Conservation (phyloP, 2,888 invertebrate genomes). For the Diaprepes abbreviatus region DNA sequence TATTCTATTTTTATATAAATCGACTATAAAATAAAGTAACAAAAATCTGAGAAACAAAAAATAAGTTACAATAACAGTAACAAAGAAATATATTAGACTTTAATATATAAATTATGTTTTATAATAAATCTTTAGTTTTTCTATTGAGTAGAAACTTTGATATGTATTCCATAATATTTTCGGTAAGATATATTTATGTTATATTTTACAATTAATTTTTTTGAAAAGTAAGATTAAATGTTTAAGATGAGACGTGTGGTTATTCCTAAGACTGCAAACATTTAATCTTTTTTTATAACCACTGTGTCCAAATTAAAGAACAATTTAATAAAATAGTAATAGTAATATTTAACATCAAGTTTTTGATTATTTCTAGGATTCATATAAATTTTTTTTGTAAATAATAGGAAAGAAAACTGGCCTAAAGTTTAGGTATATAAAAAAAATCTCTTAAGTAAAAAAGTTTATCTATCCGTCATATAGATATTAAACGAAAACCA, state of each 20-base stretch:
- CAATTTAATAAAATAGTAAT: too few species aligned
- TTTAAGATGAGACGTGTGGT: too few species aligned
- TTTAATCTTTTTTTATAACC: too few species aligned
- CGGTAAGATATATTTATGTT: too few species aligned
- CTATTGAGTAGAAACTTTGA: constrained; percentile 2
- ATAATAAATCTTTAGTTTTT: constrained; percentile 3
- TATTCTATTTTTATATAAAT: constrained; percentile 3
- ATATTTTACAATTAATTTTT: too few species aligned
- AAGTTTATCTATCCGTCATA: neutral
- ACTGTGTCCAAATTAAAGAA: too few species aligned
- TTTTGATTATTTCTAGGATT: too few species aligned
- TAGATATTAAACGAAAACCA: neutral
- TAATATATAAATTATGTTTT: constrained; percentile 13
- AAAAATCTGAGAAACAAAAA: constrained; percentile 31
- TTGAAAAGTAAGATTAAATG: too few species aligned
- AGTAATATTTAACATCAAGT: too few species aligned
- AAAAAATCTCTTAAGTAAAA: neutral
- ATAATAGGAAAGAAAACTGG: constrained; percentile 23
- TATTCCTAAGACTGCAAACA: too few species aligned
- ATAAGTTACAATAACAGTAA: constrained; percentile 27
- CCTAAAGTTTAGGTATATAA: constrained; percentile 9
- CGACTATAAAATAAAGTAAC: constrained; percentile 23
- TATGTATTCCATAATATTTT: too few species aligned
- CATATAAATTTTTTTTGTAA: too few species aligned
- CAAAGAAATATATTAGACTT: constrained; percentile 23